phyloP scores from a whole-genome alignment of 2,113 vertebrate species.

The Mola mola region DNA sequence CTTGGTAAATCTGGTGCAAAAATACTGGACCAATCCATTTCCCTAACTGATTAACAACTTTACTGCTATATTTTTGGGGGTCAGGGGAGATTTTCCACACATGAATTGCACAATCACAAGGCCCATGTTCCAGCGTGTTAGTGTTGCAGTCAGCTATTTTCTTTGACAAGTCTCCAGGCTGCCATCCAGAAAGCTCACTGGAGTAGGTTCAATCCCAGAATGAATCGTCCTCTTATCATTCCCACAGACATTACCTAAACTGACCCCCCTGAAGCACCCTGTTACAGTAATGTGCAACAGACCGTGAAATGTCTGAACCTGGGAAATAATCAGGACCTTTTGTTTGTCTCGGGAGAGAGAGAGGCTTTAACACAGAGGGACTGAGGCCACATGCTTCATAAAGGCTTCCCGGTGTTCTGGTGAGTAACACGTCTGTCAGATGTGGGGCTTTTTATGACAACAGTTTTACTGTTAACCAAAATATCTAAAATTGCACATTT shows the following conservation, averaged over 20 bases:
- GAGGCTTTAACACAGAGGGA: conserved; percentile 29
- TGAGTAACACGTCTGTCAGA: conserved; percentile 29
- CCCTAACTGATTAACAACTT: no score
- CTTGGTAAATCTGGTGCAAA: neutral
- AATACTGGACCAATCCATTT: neutral
- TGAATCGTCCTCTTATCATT: conserved; percentile 31
- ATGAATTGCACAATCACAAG: neutral
- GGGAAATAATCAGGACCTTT: conserved; percentile 63
- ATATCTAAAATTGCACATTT: neutral
- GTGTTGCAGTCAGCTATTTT: neutral
- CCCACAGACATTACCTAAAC: conserved; percentile 45
- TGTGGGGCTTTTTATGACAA: conserved; percentile 19
- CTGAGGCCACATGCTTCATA: conserved; percentile 48
- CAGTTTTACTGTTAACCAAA: neutral
- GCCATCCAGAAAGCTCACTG: conserved; percentile 4
- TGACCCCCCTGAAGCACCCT: conserved; percentile 46
- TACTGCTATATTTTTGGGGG: no score
- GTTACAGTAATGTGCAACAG: conserved; percentile 69
- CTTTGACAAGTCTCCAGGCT: conserved; percentile 7
- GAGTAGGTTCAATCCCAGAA: conserved; percentile 15
- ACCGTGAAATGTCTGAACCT: conserved; percentile 69
- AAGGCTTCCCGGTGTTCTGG: conserved; percentile 33
- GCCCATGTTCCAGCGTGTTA: neutral
- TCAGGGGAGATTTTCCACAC: no score
- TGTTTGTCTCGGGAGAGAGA: conserved; percentile 49